Percentiles rank a stretch among this genome's conserved stretches.
phyloP scores from a whole-genome alignment of 1,140 invertebrate species.

The Aphaenogaster ashmeadi region DNA sequence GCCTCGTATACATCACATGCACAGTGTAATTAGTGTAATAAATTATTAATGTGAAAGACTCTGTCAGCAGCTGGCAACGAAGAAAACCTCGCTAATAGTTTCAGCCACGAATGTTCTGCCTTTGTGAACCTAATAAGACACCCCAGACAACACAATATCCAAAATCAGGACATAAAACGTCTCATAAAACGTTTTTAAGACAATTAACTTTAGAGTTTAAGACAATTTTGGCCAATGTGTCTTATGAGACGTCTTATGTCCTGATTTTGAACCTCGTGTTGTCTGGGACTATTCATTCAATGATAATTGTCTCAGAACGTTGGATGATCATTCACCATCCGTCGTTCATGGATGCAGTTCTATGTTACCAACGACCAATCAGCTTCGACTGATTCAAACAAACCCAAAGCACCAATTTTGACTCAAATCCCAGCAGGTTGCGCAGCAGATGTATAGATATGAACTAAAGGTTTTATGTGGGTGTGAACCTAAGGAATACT shows the following conservation, averaged over 20 bases:
- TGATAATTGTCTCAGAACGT: neutral
- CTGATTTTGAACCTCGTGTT: too few relatives aligned
- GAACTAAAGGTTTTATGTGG: slow-evolving; percentile 11
- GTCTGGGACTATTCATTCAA: neutral
- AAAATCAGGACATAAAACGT: too few relatives aligned
- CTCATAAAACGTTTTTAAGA: too few relatives aligned
- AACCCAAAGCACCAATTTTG: neutral
- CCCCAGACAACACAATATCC: too few relatives aligned
- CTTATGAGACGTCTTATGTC: too few relatives aligned
- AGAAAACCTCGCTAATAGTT: neutral
- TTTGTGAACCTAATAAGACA: neutral
- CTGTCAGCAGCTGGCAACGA: slow-evolving; percentile 17
- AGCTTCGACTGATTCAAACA: neutral
- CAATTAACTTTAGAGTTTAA: too few relatives aligned
- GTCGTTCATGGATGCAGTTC: slow-evolving; percentile 1
- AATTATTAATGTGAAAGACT: neutral
- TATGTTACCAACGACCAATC: slow-evolving; percentile 27
- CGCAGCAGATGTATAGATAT: slow-evolving; percentile 74
- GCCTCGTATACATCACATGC: neutral
- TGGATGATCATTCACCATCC: neutral
- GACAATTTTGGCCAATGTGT: too few relatives aligned
- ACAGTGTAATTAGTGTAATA: slow-evolving; percentile 3
- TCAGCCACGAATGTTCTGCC: neutral
- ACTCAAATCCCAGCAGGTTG: slow-evolving; percentile 72
- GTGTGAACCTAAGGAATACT: neutral